These are phyloP conservation scores for Micromussa lordhowensis DNA, from an alignment of 92 coral and sea anemone genomes.

Conservation along the genomic window DNA sequence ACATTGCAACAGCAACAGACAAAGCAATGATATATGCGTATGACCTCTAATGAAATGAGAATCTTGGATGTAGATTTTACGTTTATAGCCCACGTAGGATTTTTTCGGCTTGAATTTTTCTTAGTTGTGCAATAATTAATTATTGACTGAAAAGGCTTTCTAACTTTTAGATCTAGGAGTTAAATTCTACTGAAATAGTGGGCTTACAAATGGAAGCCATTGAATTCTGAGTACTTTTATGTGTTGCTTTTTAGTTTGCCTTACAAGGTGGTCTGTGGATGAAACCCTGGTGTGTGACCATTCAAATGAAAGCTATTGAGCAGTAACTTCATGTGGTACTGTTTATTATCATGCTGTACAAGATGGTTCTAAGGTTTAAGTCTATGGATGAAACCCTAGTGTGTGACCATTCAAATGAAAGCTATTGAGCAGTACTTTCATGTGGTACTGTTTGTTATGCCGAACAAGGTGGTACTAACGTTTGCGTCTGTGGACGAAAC, in stretches of 20 bases:
- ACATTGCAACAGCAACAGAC: neutral
- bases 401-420: neutral
- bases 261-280: neutral
- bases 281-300: neutral
- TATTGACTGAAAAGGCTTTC: neutral
- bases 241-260: no score
- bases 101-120: neutral
- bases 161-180: neutral
- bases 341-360: neutral
- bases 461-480: neutral
- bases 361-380: neutral
- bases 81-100: neutral
- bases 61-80: neutral
- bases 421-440: neutral
- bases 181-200: neutral
- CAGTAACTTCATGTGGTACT: neutral
- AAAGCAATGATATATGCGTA: neutral
- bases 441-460: neutral
- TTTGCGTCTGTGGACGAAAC: neutral
- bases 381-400: neutral
- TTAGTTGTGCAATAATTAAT: neutral
- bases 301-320: neutral
- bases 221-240: no score
- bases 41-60: neutral
- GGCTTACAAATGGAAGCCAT: neutral